A percentile compares a stretch with the other conserved stretches of the same genome.
Conservation (phyloP, 2,113 vertebrate genomes). For the Cyprinodon brontotheroides region DNA sequence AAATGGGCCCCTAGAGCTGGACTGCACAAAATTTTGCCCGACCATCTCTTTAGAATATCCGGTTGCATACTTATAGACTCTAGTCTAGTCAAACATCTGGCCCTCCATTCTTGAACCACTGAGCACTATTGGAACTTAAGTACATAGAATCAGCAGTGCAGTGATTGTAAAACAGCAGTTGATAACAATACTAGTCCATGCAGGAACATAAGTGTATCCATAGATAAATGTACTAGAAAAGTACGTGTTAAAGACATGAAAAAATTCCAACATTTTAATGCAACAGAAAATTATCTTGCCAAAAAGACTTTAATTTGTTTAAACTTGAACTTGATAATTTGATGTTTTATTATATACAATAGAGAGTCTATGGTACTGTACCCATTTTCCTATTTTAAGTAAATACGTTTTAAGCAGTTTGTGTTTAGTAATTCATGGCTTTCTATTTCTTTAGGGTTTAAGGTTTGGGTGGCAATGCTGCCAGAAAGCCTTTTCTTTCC, state of each 20-base stretch:
- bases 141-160: slow-evolving; percentile 26
- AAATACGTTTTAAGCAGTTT: too few relatives aligned
- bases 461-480: too few relatives aligned
- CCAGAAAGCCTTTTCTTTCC: too few relatives aligned
- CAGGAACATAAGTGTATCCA: neutral
- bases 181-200: slow-evolving; percentile 8
- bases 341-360: too few relatives aligned
- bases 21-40: slow-evolving; percentile 45
- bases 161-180: slow-evolving; percentile 22
- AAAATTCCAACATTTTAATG: too few relatives aligned
- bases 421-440: too few relatives aligned
- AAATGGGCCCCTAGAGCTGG: slow-evolving; percentile 59
- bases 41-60: slow-evolving; percentile 59
- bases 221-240: neutral
- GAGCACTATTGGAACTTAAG: slow-evolving; percentile 30
- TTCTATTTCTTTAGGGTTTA: too few relatives aligned
- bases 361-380: too few relatives aligned
- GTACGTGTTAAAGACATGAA: neutral
- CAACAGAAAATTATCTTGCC: too few relatives aligned
- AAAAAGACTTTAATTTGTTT: too few relatives aligned
- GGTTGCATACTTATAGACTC: slow-evolving; percentile 62
- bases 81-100: slow-evolving; percentile 68
- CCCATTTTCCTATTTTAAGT: too few relatives aligned
- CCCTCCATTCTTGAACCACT: slow-evolving; percentile 41
- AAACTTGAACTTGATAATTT: too few relatives aligned